phyloP scores from a whole-genome alignment of 1,140 invertebrate species.

The Hycleus cichorii region DNA sequence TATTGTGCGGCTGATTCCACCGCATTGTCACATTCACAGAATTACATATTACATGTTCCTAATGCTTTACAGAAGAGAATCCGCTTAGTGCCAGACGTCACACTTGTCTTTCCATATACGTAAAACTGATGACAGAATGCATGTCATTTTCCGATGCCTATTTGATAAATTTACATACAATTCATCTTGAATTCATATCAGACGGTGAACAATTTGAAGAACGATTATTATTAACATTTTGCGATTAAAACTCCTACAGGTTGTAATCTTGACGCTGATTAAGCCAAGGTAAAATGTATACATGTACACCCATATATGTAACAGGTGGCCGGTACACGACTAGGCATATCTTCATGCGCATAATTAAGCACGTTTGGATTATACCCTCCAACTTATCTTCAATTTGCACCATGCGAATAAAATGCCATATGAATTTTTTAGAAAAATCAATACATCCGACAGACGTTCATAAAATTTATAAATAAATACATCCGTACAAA shows the following conservation, averaged over 20 bases:
- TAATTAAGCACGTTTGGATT: slow-evolving; percentile 4
- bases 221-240: too few relatives aligned
- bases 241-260: too few relatives aligned
- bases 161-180: too few relatives aligned
- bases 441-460: too few relatives aligned
- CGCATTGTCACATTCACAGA: slow-evolving; percentile 12
- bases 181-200: too few relatives aligned
- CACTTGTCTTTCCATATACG: slow-evolving; percentile 4
- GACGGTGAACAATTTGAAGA: too few relatives aligned
- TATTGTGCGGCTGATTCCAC: slow-evolving; percentile 5
- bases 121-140: slow-evolving; percentile 10
- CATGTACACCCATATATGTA: not conserved
- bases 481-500: too few relatives aligned
- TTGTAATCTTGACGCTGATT: too few relatives aligned
- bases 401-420: too few relatives aligned
- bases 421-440: too few relatives aligned
- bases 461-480: too few relatives aligned
- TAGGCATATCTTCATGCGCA: slow-evolving; percentile 6
- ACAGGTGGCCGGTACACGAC: slow-evolving; percentile 10
- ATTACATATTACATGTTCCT: slow-evolving; percentile 6
- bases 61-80: slow-evolving; percentile 11
- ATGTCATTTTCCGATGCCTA: slow-evolving; percentile 1
- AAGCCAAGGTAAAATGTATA: too few relatives aligned
- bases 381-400: not conserved
- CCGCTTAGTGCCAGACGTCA: slow-evolving; percentile 13